These are phyloP conservation scores for Drosophila subquinaria DNA, from an alignment of 2,888 invertebrate species.

Conservation along the genomic window DNA sequence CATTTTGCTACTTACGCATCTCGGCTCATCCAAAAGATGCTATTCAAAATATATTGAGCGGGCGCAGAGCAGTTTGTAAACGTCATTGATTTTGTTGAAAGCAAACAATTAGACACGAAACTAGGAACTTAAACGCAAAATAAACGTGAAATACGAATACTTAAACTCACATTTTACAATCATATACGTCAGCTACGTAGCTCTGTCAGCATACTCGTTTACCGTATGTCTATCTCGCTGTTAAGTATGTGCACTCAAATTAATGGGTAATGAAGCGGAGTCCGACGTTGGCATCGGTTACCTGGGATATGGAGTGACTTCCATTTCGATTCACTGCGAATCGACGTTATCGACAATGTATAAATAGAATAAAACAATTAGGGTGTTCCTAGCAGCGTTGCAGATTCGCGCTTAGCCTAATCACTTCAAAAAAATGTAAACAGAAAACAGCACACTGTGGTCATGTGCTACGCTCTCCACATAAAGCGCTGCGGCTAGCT, in stretches of 20 bases:
- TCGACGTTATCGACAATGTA: not conserved
- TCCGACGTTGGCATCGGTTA: not conserved
- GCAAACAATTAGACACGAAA: conserved; percentile 60
- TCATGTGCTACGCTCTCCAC: too few relatives aligned
- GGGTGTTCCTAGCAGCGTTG: too few relatives aligned
- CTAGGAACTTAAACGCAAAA: conserved; percentile 53
- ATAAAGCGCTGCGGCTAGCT: too few relatives aligned
- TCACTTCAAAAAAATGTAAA: too few relatives aligned
- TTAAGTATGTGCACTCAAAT: not conserved
- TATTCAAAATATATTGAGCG: conserved; percentile 7
- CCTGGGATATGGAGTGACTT: not conserved
- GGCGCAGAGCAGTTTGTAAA: conserved; percentile 50
- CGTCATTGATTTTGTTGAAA: conserved; percentile 68
- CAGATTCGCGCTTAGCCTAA: too few relatives aligned
- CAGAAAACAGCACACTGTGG: too few relatives aligned
- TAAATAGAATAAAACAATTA: too few relatives aligned
- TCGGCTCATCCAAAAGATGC: conserved; percentile 31
- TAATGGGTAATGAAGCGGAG: not conserved
- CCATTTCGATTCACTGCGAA: not conserved
- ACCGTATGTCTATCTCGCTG: conserved; percentile 9
- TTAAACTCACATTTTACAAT: conserved; percentile 7
- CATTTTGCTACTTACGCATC: too few relatives aligned
- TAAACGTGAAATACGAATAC: conserved; percentile 68
- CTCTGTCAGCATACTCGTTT: not conserved
- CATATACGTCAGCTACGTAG: not conserved